phyloP scores from a whole-genome alignment of 2,888 invertebrate species.

The Brenthis ino region DNA sequence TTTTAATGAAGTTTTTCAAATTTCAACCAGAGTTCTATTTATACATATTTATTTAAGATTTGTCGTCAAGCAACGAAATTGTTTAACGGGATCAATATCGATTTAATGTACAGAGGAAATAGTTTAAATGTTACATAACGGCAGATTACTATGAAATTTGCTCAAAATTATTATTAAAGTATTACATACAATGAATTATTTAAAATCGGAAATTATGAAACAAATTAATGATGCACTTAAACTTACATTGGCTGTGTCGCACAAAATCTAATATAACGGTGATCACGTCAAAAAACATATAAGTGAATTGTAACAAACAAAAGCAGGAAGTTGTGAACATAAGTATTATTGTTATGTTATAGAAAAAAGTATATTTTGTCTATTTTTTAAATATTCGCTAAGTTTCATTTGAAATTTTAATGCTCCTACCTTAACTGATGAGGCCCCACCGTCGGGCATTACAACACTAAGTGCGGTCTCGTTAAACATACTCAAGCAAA shows the following conservation, averaged over 20 bases:
- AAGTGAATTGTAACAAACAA: background rate
- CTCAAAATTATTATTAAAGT: conserved; percentile 10
- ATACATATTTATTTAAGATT: conserved; percentile 11
- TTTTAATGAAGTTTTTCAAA: conserved; percentile 9
- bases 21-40: conserved; percentile 16
- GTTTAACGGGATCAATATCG: conserved; percentile 5
- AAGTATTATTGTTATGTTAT: background rate
- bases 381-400: conserved; percentile 11
- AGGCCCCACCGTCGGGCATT: background rate
- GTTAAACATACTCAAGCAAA: background rate
- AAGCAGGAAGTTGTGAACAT: background rate
- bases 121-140: background rate
- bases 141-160: background rate
- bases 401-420: conserved; percentile 31
- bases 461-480: background rate
- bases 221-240: background rate
- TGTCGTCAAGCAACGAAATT: conserved; percentile 4
- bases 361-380: background rate
- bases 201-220: background rate
- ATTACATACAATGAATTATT: background rate
- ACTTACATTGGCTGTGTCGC: conserved; percentile 1
- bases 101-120: background rate
- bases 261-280: background rate
- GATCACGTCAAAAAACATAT: no score
- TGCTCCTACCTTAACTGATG: conserved; percentile 20